Base-by-base conservation (phyloP, 2,888 invertebrate genomes). In the Drosophila buzzatii region DNA sequence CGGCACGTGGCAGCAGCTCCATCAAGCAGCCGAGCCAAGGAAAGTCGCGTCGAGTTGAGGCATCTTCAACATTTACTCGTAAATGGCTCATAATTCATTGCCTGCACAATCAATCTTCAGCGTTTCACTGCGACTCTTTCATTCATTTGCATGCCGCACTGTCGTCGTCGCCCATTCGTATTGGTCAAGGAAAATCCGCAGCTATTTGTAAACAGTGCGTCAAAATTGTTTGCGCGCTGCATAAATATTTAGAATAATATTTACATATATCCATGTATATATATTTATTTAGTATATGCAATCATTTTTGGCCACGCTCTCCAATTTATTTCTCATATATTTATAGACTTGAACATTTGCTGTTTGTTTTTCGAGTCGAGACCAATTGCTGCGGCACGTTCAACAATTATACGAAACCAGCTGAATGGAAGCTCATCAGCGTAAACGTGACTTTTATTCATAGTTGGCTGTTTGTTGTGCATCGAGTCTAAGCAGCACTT, bases 191-290 rank as follows among this genome's bases (percentile, higher is more conserved):
- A 62, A 70, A 82, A 77, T 79, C 75, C 72, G 61, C 59, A 63
- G 55, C 68, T 56, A 73, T 83, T 74, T 85, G 85, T 87, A 87
- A 77, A 79, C 82, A 88, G 42, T 56, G 82, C 59, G 75, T 85
- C 85, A 73, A 77, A 80, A 82, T 67, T 78, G 74, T 64, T 64
- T 67, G 79, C 83, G 70, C 27, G 63, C 61, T 58, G 74, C 75
- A 85, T 70, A 66, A 78, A 88, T 76, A 80, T 84, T 80, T 68
- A 82, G 75, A 75, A 65, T 82, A 62, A 85, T 39, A 35, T n/a
- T 16, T 8, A 70, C 68, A 65, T 58, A 61, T 71, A 64, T 55
- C 60, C 37, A 67, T 23, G 0, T 72, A 65, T 59, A 58, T 74
- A 62, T 55, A 57, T 42, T 61, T 59, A 70, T 55, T 70, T 66